phyloP scores from a whole-genome alignment of 1,140 invertebrate genomes.

The Zaprionus vittiger region DNA sequence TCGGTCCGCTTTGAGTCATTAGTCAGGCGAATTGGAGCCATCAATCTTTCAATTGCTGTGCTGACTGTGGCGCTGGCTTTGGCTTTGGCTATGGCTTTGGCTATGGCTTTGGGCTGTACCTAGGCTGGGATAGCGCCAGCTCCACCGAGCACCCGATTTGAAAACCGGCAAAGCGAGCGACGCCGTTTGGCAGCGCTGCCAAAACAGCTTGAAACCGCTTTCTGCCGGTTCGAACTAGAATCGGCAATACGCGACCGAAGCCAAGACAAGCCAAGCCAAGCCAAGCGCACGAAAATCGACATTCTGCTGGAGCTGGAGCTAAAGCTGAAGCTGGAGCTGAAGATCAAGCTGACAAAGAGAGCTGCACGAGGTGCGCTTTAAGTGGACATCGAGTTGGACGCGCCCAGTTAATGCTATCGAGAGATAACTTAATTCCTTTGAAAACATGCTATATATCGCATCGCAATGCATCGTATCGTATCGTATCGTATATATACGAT shows the following conservation, averaged over 20 bases:
- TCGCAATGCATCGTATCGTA: not conserved
- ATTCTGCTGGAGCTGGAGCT: slow-evolving; percentile 20
- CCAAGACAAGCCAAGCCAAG: slow-evolving; percentile 4
- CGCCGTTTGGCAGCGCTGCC: slow-evolving; percentile 22
- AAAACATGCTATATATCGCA: slow-evolving; percentile 7
- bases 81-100: not conserved
- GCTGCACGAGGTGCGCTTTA: slow-evolving; percentile 24
- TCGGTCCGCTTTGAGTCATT: slow-evolving; percentile 65
- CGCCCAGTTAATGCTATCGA: slow-evolving; percentile 28
- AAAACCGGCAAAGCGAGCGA: slow-evolving; percentile 64
- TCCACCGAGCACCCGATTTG: slow-evolving; percentile 43
- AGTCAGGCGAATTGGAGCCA: slow-evolving; percentile 47
- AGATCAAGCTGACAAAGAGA: slow-evolving; percentile 29
- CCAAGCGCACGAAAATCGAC: not conserved
- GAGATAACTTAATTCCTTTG: not conserved
- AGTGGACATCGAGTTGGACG: slow-evolving; percentile 33
- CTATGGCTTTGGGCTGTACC: slow-evolving; percentile 20
- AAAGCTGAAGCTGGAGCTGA: slow-evolving; percentile 9
- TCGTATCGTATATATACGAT: not conserved
- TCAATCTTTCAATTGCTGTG: slow-evolving; percentile 71
- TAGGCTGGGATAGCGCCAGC: slow-evolving; percentile 32
- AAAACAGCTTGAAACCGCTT: slow-evolving; percentile 66
- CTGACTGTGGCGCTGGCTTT: slow-evolving; percentile 12
- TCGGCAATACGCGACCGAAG: slow-evolving; percentile 26
- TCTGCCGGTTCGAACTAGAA: slow-evolving; percentile 75